A percentile compares a stretch with the other conserved stretches of the same genome.
phyloP scores from a whole-genome alignment of 2,888 invertebrate genomes.

The Brenthis ino region DNA sequence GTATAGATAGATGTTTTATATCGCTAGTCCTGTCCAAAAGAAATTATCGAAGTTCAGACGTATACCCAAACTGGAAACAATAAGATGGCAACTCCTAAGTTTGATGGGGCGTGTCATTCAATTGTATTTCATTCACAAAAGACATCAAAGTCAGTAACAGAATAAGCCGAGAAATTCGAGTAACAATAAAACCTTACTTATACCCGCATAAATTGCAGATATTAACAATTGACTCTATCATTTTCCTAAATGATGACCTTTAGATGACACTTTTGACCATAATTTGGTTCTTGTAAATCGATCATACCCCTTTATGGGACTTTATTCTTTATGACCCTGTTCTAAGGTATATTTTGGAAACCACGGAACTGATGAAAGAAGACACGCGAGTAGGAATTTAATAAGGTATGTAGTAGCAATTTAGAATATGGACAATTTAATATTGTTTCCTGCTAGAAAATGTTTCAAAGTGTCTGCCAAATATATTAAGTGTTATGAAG shows the following conservation, averaged over 20 bases:
- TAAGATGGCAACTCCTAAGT: slow-evolving; percentile 10
- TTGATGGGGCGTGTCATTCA: slow-evolving; percentile 27
- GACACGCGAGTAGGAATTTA: neutral
- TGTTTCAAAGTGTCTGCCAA: neutral
- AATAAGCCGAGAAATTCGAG: slow-evolving; percentile 48
- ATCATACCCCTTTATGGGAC: slow-evolving; percentile 1
- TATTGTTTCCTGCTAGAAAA: slow-evolving; percentile 2
- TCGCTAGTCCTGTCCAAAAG: neutral
- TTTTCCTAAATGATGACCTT: slow-evolving; percentile 52
- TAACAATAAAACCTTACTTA: slow-evolving; percentile 57
- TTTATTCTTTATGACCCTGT: neutral
- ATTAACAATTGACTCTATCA: slow-evolving; percentile 54
- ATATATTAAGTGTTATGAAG: too few relatives aligned
- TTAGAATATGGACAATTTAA: slow-evolving; percentile 11
- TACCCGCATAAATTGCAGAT: slow-evolving; percentile 58
- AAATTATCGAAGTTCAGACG: slow-evolving; percentile 17
- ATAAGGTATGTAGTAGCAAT: slow-evolving; percentile 4
- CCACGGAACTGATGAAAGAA: neutral
- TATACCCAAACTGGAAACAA: slow-evolving; percentile 13
- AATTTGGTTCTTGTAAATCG: slow-evolving; percentile 39
- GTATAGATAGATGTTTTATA: too few relatives aligned
- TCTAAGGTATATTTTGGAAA: slow-evolving; percentile 8
- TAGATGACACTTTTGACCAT: slow-evolving; percentile 51
- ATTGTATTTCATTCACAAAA: slow-evolving; percentile 39
- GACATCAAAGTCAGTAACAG: slow-evolving; percentile 47